These are phyloP conservation scores for Gadopsis marmoratus DNA, from an alignment of 2,797 vertebrate genomes.

Conservation along the genomic window DNA sequence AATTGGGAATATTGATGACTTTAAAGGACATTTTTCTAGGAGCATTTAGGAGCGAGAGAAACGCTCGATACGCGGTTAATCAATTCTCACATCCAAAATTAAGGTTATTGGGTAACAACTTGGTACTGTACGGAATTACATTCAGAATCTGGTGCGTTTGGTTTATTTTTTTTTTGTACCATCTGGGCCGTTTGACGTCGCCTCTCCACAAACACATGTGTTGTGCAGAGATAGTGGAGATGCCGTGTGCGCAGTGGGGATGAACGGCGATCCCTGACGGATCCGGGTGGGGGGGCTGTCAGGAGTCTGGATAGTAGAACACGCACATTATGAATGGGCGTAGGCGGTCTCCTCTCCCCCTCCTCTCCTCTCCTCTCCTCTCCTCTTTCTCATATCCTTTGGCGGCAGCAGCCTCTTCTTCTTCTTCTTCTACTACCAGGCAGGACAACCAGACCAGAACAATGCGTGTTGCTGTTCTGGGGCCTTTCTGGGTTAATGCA, in stretches of 20 bases:
- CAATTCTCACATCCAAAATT: not conserved
- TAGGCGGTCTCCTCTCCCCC: slow-evolving; percentile 58
- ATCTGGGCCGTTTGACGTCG: slow-evolving; percentile 2
- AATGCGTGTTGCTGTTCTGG: slow-evolving; percentile 78
- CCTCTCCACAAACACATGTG: slow-evolving; percentile 53
- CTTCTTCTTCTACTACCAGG: slow-evolving; percentile 3
- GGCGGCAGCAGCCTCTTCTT: slow-evolving; percentile 43
- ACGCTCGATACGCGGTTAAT: slow-evolving; percentile 1
- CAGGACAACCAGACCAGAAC: slow-evolving; percentile 82
- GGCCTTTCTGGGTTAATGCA: slow-evolving; percentile 71
- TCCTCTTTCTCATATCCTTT: slow-evolving; percentile 31
- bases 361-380: not conserved
- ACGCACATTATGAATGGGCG: slow-evolving; percentile 79
- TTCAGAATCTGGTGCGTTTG: not conserved
- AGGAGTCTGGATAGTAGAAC: slow-evolving; percentile 63
- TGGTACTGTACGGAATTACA: not conserved
- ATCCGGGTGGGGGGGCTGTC: slow-evolving; percentile 33
- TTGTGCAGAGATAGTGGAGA: slow-evolving; percentile 43
- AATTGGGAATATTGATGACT: slow-evolving; percentile 51
- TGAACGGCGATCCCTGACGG: slow-evolving; percentile 57
- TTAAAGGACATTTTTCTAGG: slow-evolving; percentile 21
- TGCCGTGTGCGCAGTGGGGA: slow-evolving; percentile 59
- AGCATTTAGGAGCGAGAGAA: slow-evolving; percentile 33
- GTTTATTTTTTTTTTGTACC: not conserved
- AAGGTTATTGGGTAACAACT: not conserved